A percentile compares a stretch with the other conserved stretches of the same genome.
Evolutionary conservation across 2,888 invertebrate genomes (phyloP).

Genomic region (Boloria selene): DNA sequence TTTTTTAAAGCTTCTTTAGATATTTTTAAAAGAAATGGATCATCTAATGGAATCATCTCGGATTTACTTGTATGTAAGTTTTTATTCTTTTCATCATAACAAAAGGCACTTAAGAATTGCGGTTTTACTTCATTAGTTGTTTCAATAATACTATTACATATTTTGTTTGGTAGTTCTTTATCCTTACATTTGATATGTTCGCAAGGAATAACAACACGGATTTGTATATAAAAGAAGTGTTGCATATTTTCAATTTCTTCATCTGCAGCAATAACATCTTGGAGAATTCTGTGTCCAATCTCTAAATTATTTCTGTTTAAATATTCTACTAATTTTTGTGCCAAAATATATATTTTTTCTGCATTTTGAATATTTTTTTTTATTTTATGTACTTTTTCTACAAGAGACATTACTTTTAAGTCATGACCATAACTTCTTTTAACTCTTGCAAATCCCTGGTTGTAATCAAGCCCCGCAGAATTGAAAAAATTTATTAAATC

Average conservation of each 20-base stretch:
- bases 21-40: conserved; percentile 54
- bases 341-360: conserved; percentile 56
- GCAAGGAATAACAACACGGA: conserved; percentile 57
- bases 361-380: conserved; percentile 60
- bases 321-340: conserved; percentile 59
- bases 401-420: conserved; percentile 53
- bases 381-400: conserved; percentile 56
- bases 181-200: conserved; percentile 55
- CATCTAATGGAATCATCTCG: conserved; percentile 50
- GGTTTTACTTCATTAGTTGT: conserved; percentile 62
- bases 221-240: conserved; percentile 62
- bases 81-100: conserved; percentile 61
- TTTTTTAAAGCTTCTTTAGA: conserved; percentile 53
- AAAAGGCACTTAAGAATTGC: conserved; percentile 75
- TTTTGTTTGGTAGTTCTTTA: conserved; percentile 61
- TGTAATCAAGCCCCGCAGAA: conserved; percentile 55
- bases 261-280: conserved; percentile 60
- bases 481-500: conserved; percentile 70
- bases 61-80: conserved; percentile 44
- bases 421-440: conserved; percentile 63
- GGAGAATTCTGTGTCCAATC: conserved; percentile 55
- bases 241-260: conserved; percentile 60
- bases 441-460: conserved; percentile 45
- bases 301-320: conserved; percentile 62
- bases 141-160: conserved; percentile 80